Evolutionary conservation across 2,888 invertebrate species (phyloP).

Genomic region (Pilophorus perplexus): DNA sequence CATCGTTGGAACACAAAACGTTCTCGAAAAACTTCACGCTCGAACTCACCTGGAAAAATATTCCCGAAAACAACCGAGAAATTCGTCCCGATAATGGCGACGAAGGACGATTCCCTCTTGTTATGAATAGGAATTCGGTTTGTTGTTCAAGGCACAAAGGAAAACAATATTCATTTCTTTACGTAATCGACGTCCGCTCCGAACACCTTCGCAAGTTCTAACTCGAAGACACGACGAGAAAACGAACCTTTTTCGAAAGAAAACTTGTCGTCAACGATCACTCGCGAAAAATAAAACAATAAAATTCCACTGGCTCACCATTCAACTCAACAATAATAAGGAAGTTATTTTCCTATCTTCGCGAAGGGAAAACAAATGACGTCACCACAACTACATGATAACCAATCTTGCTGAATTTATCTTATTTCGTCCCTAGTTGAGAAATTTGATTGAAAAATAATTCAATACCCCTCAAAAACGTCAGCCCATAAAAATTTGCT

Average conservation of each 20-base stretch:
- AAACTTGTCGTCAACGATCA: not conserved
- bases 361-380: conserved; percentile 47
- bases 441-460: too few relatives aligned
- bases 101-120: conserved; percentile 8
- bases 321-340: conserved; percentile 44
- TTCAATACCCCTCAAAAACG: too few relatives aligned
- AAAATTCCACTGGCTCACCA: conserved; percentile 25
- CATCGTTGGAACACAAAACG: not conserved
- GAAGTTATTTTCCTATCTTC: conserved; percentile 46
- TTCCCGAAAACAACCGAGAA: not conserved
- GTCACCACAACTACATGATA: conserved; percentile 41
- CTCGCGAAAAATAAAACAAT: conserved; percentile 15
- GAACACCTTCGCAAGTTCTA: too few relatives aligned
- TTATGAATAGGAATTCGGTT: conserved; percentile 21
- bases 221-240: not conserved
- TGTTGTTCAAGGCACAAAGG: conserved; percentile 34
- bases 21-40: not conserved
- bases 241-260: not conserved
- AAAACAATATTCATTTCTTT: conserved; percentile 34
- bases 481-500: too few relatives aligned
- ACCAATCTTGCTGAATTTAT: conserved; percentile 19
- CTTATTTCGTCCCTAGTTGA: too few relatives aligned
- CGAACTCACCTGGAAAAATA: conserved; percentile 5
- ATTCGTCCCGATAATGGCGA: conserved; percentile 26
- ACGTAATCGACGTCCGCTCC: conserved; percentile 25